Conservation (phyloP, 2,113 vertebrate species). For the Ardeotis arabs region DNA sequence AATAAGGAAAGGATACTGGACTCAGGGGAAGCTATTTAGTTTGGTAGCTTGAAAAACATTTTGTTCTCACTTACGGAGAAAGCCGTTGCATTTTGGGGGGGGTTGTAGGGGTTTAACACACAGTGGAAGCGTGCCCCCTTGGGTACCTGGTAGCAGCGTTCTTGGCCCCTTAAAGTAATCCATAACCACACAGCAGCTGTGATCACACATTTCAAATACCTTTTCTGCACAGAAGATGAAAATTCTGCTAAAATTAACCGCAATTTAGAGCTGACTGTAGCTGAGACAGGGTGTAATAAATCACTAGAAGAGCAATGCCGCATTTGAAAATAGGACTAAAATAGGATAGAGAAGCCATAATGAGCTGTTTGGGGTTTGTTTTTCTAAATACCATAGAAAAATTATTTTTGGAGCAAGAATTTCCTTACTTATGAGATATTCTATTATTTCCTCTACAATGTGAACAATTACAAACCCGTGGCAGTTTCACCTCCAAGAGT, state of each 20-base stretch:
- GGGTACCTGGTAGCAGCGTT: neutral
- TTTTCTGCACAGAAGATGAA: conserved; percentile 30
- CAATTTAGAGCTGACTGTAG: conserved; percentile 41
- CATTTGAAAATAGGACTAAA: conserved; percentile 52
- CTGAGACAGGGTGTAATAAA: conserved; percentile 32
- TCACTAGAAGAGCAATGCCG: conserved; percentile 29
- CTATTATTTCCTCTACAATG: conserved; percentile 54
- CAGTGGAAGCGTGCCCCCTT: neutral
- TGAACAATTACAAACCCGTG: conserved; percentile 51
- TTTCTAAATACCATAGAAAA: conserved; percentile 60
- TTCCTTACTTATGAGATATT: conserved; percentile 25
- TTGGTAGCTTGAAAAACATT: conserved; percentile 4
- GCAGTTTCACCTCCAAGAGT: conserved; percentile 43
- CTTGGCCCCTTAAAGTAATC: neutral
- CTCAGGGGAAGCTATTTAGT: neutral
- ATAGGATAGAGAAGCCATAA: conserved; percentile 51
- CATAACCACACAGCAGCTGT: neutral
- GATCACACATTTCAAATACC: neutral
- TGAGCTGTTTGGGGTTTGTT: conserved; percentile 53
- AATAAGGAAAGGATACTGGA: conserved; percentile 29
- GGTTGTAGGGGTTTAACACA: neutral
- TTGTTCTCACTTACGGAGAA: neutral
- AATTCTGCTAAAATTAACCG: conserved; percentile 55
- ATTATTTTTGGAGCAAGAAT: conserved; percentile 51
- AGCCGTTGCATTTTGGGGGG: neutral